Evolutionary conservation across 1,140 invertebrate species (phyloP), one percentile per base, ranked within the genome.

Genomic region (Macrotrachela quadricornifera): DNA sequence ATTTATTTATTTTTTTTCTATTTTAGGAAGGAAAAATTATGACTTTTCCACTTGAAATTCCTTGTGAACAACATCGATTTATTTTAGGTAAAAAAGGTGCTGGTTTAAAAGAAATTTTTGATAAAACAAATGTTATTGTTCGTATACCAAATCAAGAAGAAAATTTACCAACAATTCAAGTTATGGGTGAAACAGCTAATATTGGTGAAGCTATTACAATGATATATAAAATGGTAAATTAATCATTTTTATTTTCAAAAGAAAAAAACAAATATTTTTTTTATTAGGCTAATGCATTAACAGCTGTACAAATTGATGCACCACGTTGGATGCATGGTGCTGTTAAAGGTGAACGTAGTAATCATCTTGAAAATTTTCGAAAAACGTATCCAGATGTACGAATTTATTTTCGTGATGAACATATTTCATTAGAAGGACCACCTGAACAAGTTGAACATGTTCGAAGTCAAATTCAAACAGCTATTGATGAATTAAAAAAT

Each of bases 241-340:
- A 30, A 30, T 30, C 21, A 4, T 30, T 30, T 8, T 30, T 30
- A 30, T 30, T 8, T 4, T 30, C 3, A 30, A 4, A 2, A 30
- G 8, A 30, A 2, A 30, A 4, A 4, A 4, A 30, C 21, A 4
- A 8, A 30, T 30, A 30, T 30, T 30, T 30, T 30, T 30, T 30
- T 30, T 30, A 4, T 30, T 30, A 30, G 21, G 21, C 21, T 4
- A 30, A 30, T 30, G 21, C 21, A 4, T 80, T 90, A 41, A 78
- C 82, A 60, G 80, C 81, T n/a, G 78, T 77, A 21, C 79, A 79
- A 58, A 79, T 99, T 18, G 76, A 80, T 59, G 86, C 85, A 38
- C 85, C 87, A 0, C 77, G 82, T 47, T 97, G 92, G 91, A 81
- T 94, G 58, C 88, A 96, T 67, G 87, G 87, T 62, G 90, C 90